Base-by-base conservation (phyloP, 1,140 invertebrate genomes). In the Conus betulinus region DNA sequence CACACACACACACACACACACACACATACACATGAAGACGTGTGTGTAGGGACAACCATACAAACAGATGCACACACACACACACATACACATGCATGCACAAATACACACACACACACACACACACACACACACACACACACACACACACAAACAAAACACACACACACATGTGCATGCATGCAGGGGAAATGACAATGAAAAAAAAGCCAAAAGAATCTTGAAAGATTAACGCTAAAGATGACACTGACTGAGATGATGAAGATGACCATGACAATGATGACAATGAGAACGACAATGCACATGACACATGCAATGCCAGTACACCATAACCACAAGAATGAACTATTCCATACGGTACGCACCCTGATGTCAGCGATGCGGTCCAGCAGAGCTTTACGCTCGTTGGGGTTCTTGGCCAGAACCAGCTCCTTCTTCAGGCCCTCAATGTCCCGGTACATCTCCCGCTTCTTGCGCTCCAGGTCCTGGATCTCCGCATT, bases 401-500 rank as follows among this genome's bases (percentile, higher is more conserved):
- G 85, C 76, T 94, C 93, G 6, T 92, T 85, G 10, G 91, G 90
- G 82, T 93, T 94, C 84, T 92, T 93, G 10, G 90, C 92, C 57
- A 92, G 90, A 84, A 90, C 89, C 2, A 94, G 84, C 53, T 94
- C 93, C 87, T 91, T 92, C 53, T 93, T 92, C 25, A 94, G 86
- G 5, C 60, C 83, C 39, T 93, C 93, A 51, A 94, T 94, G 87
- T 93, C 90, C 53, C 89, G 86, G 87, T 94, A 94, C 57, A 91
- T 92, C 52, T 92, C 91, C 88, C 88, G 88, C 85, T 94, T 91
- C 84, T 91, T 90, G 51, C 88, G 91, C n/a, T 94, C 92, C 23
- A 94, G 89, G 20, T 94, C 93, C n/a, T 90, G 55, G 23, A 94
- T 93, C 63, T 93, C 93, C 53, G 91, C 90, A 53, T 92, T 87